Conservation (phyloP, 1,140 invertebrate species). For the Sarcophaga bullata region DNA sequence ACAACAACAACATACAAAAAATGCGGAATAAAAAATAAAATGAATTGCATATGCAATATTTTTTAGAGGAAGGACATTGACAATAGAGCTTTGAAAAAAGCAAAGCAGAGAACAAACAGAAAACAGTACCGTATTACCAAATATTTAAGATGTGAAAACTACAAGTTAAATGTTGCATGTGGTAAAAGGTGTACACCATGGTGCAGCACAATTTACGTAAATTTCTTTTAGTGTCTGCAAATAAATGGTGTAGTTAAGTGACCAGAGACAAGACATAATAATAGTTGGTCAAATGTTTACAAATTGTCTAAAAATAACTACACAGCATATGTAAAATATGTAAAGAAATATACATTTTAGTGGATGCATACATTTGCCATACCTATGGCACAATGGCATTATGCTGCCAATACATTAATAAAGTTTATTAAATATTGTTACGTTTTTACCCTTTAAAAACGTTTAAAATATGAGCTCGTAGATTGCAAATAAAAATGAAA, state of each 20-base stretch:
- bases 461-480: no score
- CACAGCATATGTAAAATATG: background rate
- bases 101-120: background rate
- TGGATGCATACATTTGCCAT: no score
- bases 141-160: background rate
- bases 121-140: background rate
- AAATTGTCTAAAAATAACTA: background rate
- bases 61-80: background rate
- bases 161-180: background rate
- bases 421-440: no score
- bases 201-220: background rate
- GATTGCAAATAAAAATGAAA: no score
- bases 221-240: background rate
- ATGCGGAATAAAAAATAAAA: background rate
- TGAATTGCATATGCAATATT: background rate
- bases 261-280: background rate
- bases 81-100: background rate
- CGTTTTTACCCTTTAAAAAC: no score
- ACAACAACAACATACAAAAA: background rate
- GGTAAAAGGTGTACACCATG: background rate
- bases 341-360: no score
- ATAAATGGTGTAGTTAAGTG: background rate
- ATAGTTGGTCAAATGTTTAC: background rate
- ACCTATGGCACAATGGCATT: no score
- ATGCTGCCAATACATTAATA: no score